Conservation (phyloP, 2,113 vertebrate genomes). For the Anolis sagrei region DNA sequence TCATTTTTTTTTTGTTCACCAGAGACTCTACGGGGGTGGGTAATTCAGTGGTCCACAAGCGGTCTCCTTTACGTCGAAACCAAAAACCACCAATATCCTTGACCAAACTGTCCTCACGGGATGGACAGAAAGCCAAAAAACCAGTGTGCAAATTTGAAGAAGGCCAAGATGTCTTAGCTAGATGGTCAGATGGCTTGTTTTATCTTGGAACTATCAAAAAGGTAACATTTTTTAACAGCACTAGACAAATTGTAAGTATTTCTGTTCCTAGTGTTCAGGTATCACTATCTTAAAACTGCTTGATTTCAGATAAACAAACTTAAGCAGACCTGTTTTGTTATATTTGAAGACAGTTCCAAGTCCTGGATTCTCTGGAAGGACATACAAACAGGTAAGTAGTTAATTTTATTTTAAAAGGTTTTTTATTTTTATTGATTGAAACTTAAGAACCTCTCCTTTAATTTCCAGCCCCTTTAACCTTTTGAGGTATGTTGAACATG, state of each 20-base stretch:
- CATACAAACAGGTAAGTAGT: conserved; percentile 93
- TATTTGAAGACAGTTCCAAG: conserved; percentile 98
- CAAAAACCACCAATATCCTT: conserved; percentile 86
- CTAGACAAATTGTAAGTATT: neutral
- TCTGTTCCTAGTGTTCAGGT: neutral
- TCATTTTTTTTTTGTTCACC: neutral
- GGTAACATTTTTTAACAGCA: conserved; percentile 72
- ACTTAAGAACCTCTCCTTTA: too few relatives aligned
- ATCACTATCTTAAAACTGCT: conserved; percentile 22
- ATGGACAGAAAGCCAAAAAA: conserved; percentile 89
- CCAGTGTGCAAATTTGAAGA: conserved; percentile 93
- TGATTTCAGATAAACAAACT: conserved; percentile 91
- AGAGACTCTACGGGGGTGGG: conserved; percentile 94
- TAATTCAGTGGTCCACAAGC: conserved; percentile 93
- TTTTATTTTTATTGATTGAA: too few relatives aligned
- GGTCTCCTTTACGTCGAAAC: conserved; percentile 85
- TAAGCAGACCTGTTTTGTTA: conserved; percentile 95
- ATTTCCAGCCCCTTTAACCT: too few relatives aligned
- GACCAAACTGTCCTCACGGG: conserved; percentile 82
- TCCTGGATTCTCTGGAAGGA: conserved; percentile 99
- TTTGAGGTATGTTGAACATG: too few relatives aligned
- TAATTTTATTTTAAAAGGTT: neutral
- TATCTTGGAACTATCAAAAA: conserved; percentile 99
- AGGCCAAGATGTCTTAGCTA: conserved; percentile 97
- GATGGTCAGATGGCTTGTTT: conserved; percentile 99